Conservation (phyloP, 2,797 vertebrate species). For the Acomys russatus region DNA sequence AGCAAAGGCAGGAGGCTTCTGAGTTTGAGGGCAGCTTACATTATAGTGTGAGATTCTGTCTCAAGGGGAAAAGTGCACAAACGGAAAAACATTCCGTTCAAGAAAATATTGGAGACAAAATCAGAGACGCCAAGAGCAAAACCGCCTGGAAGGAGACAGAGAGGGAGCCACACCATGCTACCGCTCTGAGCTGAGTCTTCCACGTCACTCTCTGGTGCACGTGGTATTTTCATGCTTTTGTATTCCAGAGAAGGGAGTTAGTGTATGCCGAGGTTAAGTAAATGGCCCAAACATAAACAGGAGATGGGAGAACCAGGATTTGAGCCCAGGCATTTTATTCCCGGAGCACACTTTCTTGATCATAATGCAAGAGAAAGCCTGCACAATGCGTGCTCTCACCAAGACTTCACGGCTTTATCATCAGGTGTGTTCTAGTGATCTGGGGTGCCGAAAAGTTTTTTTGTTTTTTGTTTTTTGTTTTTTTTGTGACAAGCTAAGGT, state of each 20-base stretch:
- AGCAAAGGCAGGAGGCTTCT: not conserved
- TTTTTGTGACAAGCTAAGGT: not conserved
- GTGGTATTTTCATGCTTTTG: not conserved
- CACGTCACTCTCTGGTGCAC: not conserved
- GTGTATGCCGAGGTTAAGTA: not conserved
- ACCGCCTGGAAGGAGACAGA: too few species aligned
- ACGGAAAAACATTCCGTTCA: not conserved
- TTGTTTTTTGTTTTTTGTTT: too few species aligned
- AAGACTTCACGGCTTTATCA: not conserved
- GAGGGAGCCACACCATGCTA: rapidly evolving
- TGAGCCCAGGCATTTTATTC: not conserved
- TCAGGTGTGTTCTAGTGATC: not conserved
- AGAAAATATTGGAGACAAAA: not conserved
- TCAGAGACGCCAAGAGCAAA: not conserved
- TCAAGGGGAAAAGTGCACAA: not conserved
- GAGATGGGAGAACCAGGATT: too few species aligned
- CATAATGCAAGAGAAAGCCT: not conserved
- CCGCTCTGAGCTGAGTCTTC: not conserved
- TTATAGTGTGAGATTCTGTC: not conserved
- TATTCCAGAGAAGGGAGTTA: not conserved
- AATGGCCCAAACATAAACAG: not conserved
- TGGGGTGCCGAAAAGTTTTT: not conserved
- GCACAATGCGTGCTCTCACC: too few species aligned
- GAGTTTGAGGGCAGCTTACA: not conserved
- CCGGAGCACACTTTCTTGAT: not conserved